These are phyloP conservation scores for Marronus borbonicus DNA, from an alignment of 2,888 invertebrate species.

Conservation along the genomic window DNA sequence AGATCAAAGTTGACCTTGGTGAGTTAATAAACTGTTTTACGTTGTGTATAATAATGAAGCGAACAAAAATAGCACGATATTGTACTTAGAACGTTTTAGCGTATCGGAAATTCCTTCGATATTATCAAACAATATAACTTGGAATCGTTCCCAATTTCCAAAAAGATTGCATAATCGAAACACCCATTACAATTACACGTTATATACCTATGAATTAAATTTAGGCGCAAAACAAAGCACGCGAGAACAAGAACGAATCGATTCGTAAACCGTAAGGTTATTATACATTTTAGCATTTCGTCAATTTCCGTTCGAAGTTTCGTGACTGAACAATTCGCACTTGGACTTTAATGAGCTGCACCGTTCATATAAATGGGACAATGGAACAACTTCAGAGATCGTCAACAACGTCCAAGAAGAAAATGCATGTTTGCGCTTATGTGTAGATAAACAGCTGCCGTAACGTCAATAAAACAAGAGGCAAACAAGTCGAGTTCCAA, in stretches of 20 bases:
- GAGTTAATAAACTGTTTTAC: too few species aligned
- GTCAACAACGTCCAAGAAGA: slow-evolving; percentile 24
- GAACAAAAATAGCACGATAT: slow-evolving; percentile 6
- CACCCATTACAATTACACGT: slow-evolving; percentile 19
- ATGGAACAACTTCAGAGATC: slow-evolving; percentile 11
- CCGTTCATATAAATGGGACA: slow-evolving; percentile 27
- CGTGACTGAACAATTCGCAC: slow-evolving; percentile 40
- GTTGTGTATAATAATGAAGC: slow-evolving; percentile 5
- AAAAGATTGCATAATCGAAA: slow-evolving; percentile 13
- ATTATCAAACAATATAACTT: slow-evolving; percentile 6
- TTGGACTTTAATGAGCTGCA: slow-evolving; percentile 17
- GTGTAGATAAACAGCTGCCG: slow-evolving; percentile 31
- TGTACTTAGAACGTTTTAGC: not conserved
- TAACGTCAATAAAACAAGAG: slow-evolving; percentile 18
- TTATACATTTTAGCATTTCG: slow-evolving; percentile 15
- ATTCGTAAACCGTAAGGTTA: slow-evolving; percentile 17
- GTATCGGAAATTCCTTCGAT: slow-evolving; percentile 17
- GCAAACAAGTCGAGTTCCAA: not conserved
- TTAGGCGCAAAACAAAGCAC: slow-evolving; percentile 6
- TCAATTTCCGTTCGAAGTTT: slow-evolving; percentile 30
- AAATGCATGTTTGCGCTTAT: slow-evolving; percentile 27
- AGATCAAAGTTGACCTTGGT: too few species aligned
- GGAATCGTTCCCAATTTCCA: slow-evolving; percentile 16
- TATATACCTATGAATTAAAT: slow-evolving; percentile 1
- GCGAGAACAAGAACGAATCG: slow-evolving; percentile 30